Conservation (phyloP, 2,113 vertebrate genomes). For the Phylloscopus whistleri region DNA sequence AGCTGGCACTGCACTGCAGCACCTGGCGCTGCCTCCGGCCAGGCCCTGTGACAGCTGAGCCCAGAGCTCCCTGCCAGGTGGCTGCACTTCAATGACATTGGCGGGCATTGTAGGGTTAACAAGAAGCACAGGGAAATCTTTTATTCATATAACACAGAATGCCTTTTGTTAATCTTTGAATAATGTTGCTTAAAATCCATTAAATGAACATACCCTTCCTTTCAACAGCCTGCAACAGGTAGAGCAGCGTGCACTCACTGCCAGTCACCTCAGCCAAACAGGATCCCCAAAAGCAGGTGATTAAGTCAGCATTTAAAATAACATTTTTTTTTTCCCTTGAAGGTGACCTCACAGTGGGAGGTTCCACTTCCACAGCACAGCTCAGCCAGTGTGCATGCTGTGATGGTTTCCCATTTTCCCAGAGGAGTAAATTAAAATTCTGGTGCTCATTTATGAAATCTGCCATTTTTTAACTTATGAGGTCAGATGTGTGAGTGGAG, state of each 20-base stretch:
- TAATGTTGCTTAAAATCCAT: conserved; percentile 82
- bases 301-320: not conserved
- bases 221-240: conserved; percentile 52
- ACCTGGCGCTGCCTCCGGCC: not conserved
- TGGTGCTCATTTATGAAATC: not conserved
- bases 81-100: conserved; percentile 87
- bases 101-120: conserved; percentile 87
- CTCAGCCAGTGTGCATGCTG: not conserved
- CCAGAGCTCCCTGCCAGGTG: conserved; percentile 89
- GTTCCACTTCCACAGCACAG: not conserved
- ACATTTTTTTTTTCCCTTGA: not conserved
- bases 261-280: not conserved
- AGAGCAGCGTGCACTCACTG: not conserved
- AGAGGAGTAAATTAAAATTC: not conserved
- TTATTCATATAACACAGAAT: conserved; percentile 71
- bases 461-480: not conserved
- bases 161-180: conserved; percentile 77
- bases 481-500: not conserved
- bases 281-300: not conserved
- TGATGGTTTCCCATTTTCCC: not conserved
- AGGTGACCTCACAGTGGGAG: not conserved
- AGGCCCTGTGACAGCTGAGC: conserved; percentile 87
- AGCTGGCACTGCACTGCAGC: conserved; percentile 59
- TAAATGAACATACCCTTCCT: conserved; percentile 73
- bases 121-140: conserved; percentile 73